phyloP scores from a whole-genome alignment of 2,113 vertebrate species.

The Empidonax alnorum region DNA sequence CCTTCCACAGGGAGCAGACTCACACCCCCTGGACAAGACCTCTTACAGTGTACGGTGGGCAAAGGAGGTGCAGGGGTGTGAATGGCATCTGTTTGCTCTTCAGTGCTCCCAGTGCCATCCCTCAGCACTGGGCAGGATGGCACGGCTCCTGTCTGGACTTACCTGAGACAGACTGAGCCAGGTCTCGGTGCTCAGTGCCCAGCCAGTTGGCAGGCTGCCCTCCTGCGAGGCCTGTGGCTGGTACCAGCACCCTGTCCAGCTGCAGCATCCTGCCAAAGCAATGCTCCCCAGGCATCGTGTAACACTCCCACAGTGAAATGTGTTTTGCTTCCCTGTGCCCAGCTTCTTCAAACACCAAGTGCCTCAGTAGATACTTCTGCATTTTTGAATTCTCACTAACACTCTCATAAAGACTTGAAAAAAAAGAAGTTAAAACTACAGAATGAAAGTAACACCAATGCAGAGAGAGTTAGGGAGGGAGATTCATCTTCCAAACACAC shows the following conservation, averaged over 20 bases:
- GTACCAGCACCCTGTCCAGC: fast-evolving
- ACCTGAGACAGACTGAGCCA: fast-evolving
- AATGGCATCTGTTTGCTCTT: fast-evolving
- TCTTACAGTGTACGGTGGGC: fast-evolving
- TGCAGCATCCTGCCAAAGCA: neutral
- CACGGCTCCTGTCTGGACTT: fast-evolving
- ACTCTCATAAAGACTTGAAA: neutral
- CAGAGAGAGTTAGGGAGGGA: neutral
- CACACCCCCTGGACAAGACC: fast-evolving
- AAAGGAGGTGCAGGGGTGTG: fast-evolving
- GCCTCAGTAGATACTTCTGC: neutral
- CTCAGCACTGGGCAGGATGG: fast-evolving
- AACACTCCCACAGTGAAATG: fast-evolving
- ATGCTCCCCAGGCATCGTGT: fast-evolving
- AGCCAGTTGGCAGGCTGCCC: neutral
- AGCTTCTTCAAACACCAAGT: neutral
- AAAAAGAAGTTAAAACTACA: neutral
- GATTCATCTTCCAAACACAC: neutral
- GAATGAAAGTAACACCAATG: neutral
- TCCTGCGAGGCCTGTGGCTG: fast-evolving
- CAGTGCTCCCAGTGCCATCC: fast-evolving
- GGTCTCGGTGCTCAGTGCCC: fast-evolving
- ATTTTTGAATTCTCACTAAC: neutral
- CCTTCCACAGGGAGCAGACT: neutral
- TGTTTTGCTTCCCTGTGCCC: fast-evolving